These are phyloP conservation scores for Falco naumanni DNA, from an alignment of 2,797 vertebrate species.

Conservation along the genomic window DNA sequence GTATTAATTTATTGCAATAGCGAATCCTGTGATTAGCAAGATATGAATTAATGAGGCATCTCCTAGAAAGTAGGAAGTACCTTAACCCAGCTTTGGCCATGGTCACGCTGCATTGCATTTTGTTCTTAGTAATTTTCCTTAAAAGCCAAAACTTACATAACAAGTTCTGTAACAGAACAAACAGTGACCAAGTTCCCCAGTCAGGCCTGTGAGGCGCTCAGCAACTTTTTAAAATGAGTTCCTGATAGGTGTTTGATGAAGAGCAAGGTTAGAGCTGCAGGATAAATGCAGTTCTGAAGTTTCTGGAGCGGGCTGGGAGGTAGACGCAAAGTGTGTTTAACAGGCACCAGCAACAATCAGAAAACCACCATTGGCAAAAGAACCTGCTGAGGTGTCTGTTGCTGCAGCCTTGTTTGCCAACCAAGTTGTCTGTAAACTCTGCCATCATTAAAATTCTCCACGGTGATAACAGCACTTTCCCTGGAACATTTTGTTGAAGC, in stretches of 20 bases:
- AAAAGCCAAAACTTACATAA: neutral
- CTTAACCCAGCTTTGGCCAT: neutral
- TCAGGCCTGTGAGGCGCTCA: neutral
- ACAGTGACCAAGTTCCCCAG: rapidly evolving
- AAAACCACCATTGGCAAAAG: neutral
- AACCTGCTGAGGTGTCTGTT: neutral
- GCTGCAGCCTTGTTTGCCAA: constrained; percentile 33
- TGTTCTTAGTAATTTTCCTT: neutral
- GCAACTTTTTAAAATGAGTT: neutral
- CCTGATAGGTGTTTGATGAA: neutral
- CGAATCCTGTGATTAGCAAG: neutral
- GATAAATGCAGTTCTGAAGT: neutral
- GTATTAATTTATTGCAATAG: neutral
- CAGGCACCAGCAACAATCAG: neutral
- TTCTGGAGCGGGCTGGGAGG: neutral
- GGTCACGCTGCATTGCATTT: neutral
- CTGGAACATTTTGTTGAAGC: constrained; percentile 26
- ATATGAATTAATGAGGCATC: neutral
- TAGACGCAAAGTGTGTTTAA: neutral
- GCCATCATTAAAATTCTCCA: constrained; percentile 47
- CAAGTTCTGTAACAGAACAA: neutral
- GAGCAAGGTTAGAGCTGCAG: neutral
- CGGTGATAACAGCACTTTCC: neutral
- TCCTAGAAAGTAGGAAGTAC: neutral
- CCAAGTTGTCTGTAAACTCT: constrained; percentile 49